Percentiles rank a stretch among this genome's conserved stretches.
These are phyloP conservation scores for Pristionchus pacificus DNA, from an alignment of 1,140 invertebrate species.

Conservation along the genomic window DNA sequence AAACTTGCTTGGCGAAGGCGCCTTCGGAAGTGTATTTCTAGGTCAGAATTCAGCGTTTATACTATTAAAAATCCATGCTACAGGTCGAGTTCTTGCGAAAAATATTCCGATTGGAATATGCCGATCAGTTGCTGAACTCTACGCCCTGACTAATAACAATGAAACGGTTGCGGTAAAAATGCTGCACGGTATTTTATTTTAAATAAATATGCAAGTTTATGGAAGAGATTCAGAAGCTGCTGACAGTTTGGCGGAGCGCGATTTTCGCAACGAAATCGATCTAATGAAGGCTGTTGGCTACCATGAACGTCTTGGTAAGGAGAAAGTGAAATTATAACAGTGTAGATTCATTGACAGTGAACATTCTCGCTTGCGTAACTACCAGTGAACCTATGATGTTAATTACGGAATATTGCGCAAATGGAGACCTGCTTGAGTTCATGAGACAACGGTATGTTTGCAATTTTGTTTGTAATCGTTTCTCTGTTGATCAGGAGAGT, in stretches of 20 bases:
- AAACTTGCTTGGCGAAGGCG: conserved; percentile 49
- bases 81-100: conserved; percentile 48
- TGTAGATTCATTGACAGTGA: conserved; percentile 57
- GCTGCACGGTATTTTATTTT: conserved; percentile 58
- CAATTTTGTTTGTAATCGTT: no score
- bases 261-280: no score
- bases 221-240: conserved; percentile 59
- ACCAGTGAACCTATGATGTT: conserved; percentile 60
- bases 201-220: conserved; percentile 60
- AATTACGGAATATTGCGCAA: conserved; percentile 61
- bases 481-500: not conserved
- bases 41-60: conserved; percentile 30
- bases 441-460: conserved; percentile 58
- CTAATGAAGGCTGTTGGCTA: conserved; percentile 61
- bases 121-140: conserved; percentile 48
- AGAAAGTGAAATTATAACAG: no score
- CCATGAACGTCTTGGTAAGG: conserved; percentile 50
- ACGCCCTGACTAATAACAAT: no score
- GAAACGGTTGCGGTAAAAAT: conserved; percentile 61
- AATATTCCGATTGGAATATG: conserved; percentile 55
- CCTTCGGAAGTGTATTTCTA: conserved; percentile 49
- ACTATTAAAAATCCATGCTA: conserved; percentile 40
- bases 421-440: conserved; percentile 59
- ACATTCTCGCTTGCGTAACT: conserved; percentile 62
- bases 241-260: no score